phyloP scores from a whole-genome alignment of 1,140 invertebrate species.

The Bombus superbus region DNA sequence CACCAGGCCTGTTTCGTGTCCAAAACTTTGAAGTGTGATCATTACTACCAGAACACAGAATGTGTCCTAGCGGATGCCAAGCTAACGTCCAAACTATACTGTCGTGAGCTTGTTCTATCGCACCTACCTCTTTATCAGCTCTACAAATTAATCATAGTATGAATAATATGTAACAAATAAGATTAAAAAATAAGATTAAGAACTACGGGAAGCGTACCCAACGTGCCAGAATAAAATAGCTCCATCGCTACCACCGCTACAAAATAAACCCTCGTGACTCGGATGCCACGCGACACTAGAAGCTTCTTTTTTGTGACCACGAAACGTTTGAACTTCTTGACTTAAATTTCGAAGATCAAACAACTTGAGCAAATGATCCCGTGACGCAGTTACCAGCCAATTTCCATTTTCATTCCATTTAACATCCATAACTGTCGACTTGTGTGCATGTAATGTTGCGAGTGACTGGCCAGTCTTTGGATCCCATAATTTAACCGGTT shows the following conservation, averaged over 20 bases:
- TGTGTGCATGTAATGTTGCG: slow-evolving; percentile 98
- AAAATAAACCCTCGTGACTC: slow-evolving; percentile 97
- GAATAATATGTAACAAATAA: neutral
- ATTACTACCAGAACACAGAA: slow-evolving; percentile 98
- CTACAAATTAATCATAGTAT: slow-evolving; percentile 81
- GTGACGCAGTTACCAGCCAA: slow-evolving; percentile 98
- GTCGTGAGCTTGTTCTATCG: slow-evolving; percentile 99
- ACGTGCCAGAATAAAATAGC: slow-evolving; percentile 99
- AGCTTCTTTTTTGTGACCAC: slow-evolving; percentile 99
- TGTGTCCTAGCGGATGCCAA: slow-evolving; percentile 99
- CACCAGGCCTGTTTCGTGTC: slow-evolving; percentile 99
- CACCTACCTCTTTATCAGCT: slow-evolving; percentile 98
- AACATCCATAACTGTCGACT: slow-evolving; percentile 99
- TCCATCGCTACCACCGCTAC: slow-evolving; percentile 98
- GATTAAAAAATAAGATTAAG: neutral
- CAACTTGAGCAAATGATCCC: slow-evolving; percentile 98
- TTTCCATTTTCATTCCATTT: slow-evolving; percentile 99
- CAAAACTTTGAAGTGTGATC: slow-evolving; percentile 99
- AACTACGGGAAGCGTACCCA: slow-evolving; percentile 85
- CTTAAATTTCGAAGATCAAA: slow-evolving; percentile 98
- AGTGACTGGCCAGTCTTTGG: slow-evolving; percentile 96
- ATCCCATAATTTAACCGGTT: slow-evolving; percentile 99
- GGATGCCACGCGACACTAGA: slow-evolving; percentile 99
- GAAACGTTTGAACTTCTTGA: slow-evolving; percentile 97
- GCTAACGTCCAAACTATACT: slow-evolving; percentile 99